Base-by-base conservation (phyloP, 37 sponge, comb jelly and placozoan genomes). In the Cladorhizidae sp. region DNA sequence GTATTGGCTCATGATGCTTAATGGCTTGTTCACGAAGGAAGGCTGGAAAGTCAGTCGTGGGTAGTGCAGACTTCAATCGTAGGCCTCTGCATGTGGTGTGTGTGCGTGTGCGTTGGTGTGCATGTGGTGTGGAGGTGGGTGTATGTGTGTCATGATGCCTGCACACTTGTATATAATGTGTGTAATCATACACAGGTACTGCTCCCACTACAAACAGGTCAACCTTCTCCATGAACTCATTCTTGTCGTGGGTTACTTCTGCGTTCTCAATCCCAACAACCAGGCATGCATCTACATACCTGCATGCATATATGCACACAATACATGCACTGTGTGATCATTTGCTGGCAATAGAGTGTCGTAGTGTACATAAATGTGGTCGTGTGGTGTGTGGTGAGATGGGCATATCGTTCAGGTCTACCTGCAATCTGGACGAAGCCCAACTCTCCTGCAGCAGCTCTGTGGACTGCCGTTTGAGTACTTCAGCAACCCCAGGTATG, bases 391-490 rank as follows among this genome's bases (percentile, higher is more conserved):
- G n/a, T n/a, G n/a, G n/a, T n/a, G n/a, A n/a, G n/a, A n/a, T n/a
- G n/a, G n/a, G n/a, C n/a, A n/a, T 64, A 23, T 28, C 9, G 21
- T 68, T 40, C 40, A 93, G 93, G 83, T 84, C 0, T 88, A 91
- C 38, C 72, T 96, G 41, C 94, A 90, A 59, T 83, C 94, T 18
- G 94, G 97, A 9, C 70, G 94, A n/a, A 90, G 92, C 35, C 94
- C 94, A 18, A 96, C 97, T 40, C 77, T 96, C 39, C 74, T 96
- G 0, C 97, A 96, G 67, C 84, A 88, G 1, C 80, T 96, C 25
- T 93, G 95, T 85, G 78, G 64, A 0, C 87, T 96, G 2, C 97
- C 97, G 0, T 96, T 96, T 73, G 85, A 91, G 28, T 96, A 93
- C 77, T 96, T 96, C 89, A 94, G 86, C 40, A 84, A 88, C 40